phyloP scores from a whole-genome alignment of 2,797 vertebrate species.

The Remorina albescens region DNA sequence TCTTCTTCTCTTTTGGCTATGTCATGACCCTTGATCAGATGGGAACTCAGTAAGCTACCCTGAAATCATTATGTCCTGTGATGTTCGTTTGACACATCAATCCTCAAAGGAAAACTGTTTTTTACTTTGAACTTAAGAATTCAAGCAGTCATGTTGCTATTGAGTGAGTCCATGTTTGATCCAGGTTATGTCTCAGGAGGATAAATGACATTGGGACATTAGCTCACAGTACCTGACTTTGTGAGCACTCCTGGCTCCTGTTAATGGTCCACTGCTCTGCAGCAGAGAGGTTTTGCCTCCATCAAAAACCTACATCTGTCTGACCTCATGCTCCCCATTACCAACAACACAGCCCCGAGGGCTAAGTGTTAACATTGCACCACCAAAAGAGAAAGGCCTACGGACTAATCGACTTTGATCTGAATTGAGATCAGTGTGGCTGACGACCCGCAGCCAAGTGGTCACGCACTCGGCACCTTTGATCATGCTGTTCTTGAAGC shows the following conservation, averaged over 20 bases:
- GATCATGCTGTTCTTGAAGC: slow-evolving; percentile 65
- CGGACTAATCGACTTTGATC: slow-evolving; percentile 65
- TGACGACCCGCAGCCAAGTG: slow-evolving; percentile 63
- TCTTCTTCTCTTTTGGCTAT: neutral
- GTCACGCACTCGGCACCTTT: slow-evolving; percentile 64
- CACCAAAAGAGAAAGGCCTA: slow-evolving; percentile 50
- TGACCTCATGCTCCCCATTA: slow-evolving; percentile 70
- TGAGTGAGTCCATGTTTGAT: slow-evolving; percentile 42
- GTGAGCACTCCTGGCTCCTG: slow-evolving; percentile 19
- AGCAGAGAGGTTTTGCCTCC: slow-evolving; percentile 30
- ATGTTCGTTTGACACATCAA: slow-evolving; percentile 40
- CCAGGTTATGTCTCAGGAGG: slow-evolving; percentile 32
- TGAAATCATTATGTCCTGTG: slow-evolving; percentile 1
- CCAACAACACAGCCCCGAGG: slow-evolving; percentile 62
- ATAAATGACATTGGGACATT: slow-evolving; percentile 47
- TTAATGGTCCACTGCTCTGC: slow-evolving; percentile 33
- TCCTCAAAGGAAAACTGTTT: slow-evolving; percentile 39
- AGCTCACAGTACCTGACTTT: slow-evolving; percentile 33
- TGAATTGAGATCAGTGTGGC: slow-evolving; percentile 61
- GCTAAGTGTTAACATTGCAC: slow-evolving; percentile 60
- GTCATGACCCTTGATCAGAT: neutral
- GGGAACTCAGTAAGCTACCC: neutral
- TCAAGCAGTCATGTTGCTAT: slow-evolving; percentile 36
- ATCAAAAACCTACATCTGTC: slow-evolving; percentile 52
- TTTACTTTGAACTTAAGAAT: slow-evolving; percentile 49